These are phyloP conservation scores for Temnothorax unifasciatus DNA, from an alignment of 2,888 invertebrate species.

Conservation along the genomic window DNA sequence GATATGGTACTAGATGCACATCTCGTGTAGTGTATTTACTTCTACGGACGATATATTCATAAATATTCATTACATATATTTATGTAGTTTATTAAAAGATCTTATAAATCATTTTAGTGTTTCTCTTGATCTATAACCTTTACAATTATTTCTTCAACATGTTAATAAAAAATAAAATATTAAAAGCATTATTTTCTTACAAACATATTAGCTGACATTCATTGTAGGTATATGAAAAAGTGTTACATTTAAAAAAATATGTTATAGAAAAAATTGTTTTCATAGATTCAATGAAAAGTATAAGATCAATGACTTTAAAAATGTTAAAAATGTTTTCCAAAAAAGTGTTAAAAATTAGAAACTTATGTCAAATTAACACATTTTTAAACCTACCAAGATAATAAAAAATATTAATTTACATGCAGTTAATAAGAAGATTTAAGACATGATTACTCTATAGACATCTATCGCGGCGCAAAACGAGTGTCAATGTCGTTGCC, in stretches of 20 bases:
- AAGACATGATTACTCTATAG: constrained; percentile 55
- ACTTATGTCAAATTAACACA: neutral
- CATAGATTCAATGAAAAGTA: no score
- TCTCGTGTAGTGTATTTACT: no score
- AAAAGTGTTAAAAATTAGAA: neutral
- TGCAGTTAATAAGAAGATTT: neutral
- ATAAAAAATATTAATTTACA: neutral
- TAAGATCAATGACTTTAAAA: no score
- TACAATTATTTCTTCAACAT: neutral
- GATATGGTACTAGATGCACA: no score
- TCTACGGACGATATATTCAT: no score
- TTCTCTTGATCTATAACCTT: neutral
- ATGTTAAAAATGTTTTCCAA: no score
- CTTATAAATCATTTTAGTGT: neutral
- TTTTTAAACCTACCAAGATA: neutral
- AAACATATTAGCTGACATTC: neutral
- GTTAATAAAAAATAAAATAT: neutral
- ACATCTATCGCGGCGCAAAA: constrained; percentile 40
- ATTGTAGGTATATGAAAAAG: neutral
- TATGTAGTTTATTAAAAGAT: neutral
- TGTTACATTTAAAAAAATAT: no score
- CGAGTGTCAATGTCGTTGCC: constrained; percentile 72
- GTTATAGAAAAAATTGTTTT: no score
- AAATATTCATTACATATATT: neutral
- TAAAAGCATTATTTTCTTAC: neutral